These are phyloP conservation scores for Agrochola litura DNA, from an alignment of 2,888 invertebrate species.

Conservation along the genomic window DNA sequence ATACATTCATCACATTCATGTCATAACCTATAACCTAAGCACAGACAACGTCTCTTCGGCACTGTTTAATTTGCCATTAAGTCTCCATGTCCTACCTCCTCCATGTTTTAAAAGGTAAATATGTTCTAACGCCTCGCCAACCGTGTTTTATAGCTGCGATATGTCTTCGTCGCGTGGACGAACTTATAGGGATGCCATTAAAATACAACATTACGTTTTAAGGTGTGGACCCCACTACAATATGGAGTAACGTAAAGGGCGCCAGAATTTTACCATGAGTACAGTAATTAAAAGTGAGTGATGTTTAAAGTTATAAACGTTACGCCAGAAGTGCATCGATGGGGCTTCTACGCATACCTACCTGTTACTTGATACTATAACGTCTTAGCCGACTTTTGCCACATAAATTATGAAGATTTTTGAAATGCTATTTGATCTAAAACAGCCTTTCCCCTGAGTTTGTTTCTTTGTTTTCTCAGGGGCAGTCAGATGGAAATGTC, in stretches of 20 bases:
- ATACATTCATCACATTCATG: not conserved
- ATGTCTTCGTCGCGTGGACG: conserved; percentile 36
- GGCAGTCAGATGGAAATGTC: too few relatives aligned
- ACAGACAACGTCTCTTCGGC: not conserved
- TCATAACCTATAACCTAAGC: not conserved
- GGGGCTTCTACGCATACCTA: too few relatives aligned
- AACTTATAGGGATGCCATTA: conserved; percentile 47
- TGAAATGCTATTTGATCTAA: not conserved
- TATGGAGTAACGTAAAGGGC: not conserved
- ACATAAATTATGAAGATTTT: not conserved
- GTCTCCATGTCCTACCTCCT: conserved; percentile 12
- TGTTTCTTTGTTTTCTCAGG: too few relatives aligned
- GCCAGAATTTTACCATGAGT: not conserved
- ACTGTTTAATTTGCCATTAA: not conserved
- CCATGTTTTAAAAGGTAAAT: conserved; percentile 39
- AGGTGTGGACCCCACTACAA: conserved; percentile 8
- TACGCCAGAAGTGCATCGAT: not conserved
- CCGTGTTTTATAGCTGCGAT: conserved; percentile 50
- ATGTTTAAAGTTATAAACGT: not conserved
- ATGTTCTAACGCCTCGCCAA: conserved; percentile 41
- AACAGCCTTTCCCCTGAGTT: not conserved
- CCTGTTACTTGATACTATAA: not conserved
- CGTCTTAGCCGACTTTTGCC: not conserved
- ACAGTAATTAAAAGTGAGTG: not conserved
- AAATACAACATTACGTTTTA: conserved; percentile 16